phyloP scores from a whole-genome alignment of 2,797 vertebrate genomes.

The Setipinna tenuifilis region DNA sequence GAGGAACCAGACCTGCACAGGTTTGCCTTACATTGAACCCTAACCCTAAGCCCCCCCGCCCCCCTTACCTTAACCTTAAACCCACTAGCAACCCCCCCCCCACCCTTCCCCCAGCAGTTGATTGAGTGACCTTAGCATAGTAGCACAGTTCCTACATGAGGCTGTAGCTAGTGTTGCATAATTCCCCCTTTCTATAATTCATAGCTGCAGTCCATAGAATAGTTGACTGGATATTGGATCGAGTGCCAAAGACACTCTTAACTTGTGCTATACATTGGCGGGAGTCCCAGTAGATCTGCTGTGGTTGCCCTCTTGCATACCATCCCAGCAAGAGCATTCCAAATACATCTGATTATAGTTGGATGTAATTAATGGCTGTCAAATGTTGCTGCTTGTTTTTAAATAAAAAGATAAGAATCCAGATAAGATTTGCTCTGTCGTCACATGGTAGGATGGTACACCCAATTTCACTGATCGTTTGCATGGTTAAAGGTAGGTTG shows the following conservation, averaged over 20 bases:
- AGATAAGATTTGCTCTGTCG: background rate
- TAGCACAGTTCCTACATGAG: background rate
- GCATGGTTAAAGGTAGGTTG: background rate
- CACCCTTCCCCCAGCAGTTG: background rate
- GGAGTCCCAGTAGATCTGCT: background rate
- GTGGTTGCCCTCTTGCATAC: background rate
- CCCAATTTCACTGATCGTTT: no score
- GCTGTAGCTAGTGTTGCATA: background rate
- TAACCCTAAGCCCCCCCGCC: background rate
- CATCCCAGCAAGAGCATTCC: background rate
- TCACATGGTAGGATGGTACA: background rate
- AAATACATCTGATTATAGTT: background rate
- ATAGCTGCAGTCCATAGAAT: background rate
- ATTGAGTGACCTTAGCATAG: background rate
- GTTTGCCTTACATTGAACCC: background rate
- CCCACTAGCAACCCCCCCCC: background rate
- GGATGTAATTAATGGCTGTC: background rate
- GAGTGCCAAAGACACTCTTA: background rate
- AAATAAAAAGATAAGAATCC: background rate
- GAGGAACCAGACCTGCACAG: background rate
- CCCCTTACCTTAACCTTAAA: background rate
- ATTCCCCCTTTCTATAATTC: background rate
- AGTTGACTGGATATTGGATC: background rate
- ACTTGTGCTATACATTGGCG: background rate
- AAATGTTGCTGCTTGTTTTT: background rate